Percentiles rank a stretch among this genome's conserved stretches.
These are phyloP conservation scores for Centropyge bicolor DNA, from an alignment of 2,797 vertebrate genomes.

Conservation along the genomic window DNA sequence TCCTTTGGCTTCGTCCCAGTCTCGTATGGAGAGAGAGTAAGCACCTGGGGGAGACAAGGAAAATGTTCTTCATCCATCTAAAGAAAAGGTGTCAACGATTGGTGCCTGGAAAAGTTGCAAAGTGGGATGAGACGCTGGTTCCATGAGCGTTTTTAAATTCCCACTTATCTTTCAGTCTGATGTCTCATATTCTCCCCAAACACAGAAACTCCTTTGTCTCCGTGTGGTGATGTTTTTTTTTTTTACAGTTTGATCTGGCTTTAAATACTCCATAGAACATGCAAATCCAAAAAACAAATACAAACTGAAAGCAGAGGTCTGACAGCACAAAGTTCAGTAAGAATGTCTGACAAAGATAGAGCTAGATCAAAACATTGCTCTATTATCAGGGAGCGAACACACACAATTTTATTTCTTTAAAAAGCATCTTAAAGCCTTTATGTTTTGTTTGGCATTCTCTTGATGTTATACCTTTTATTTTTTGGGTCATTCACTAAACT, in stretches of 20 bases:
- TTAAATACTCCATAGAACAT: neutral
- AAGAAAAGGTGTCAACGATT: constrained; percentile 10
- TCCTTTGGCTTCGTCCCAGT: constrained; percentile 94
- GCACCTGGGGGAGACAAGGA: constrained; percentile 84
- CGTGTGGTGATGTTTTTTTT: neutral
- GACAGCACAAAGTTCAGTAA: neutral
- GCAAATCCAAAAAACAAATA: neutral
- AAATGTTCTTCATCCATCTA: constrained; percentile 29
- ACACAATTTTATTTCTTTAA: neutral
- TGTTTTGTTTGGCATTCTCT: neutral
- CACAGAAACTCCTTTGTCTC: neutral
- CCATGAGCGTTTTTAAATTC: neutral
- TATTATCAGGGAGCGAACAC: neutral
- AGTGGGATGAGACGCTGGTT: neutral
- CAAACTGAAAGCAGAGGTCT: neutral
- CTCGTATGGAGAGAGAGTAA: constrained; percentile 95
- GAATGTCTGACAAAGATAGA: neutral
- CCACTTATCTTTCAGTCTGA: neutral
- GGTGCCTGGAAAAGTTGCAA: too few species aligned
- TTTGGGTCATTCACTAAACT: too few species aligned
- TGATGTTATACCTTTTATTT: neutral
- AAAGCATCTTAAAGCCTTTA: neutral
- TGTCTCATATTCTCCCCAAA: neutral
- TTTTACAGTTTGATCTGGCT: neutral
- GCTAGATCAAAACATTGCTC: too few species aligned